phyloP scores from a whole-genome alignment of 64 coral and sea anemone species.

The Pachyseris speciosa region DNA sequence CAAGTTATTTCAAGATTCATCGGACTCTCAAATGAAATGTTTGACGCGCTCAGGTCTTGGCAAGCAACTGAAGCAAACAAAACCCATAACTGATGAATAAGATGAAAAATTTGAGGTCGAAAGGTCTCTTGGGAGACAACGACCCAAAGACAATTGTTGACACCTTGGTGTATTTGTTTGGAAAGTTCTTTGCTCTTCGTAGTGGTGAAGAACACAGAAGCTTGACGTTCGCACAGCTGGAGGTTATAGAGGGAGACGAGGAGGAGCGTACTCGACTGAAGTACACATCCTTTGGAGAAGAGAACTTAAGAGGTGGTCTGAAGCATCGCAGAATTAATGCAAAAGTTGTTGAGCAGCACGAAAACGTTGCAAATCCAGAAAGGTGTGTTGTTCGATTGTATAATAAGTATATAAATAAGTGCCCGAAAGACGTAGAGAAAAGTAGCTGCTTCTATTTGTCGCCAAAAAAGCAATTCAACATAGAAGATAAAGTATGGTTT shows the following conservation, averaged over 20 bases:
- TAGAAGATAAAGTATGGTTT: background rate
- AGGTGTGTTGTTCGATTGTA: background rate
- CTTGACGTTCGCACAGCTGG: background rate
- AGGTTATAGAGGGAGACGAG: background rate
- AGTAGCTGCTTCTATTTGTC: background rate
- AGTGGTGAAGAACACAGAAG: constrained; percentile 34
- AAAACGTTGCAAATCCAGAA: background rate
- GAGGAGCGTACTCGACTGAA: background rate
- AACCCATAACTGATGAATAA: background rate
- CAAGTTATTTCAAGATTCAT: background rate
- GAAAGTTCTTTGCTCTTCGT: constrained; percentile 33
- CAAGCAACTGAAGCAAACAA: background rate
- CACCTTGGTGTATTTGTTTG: constrained; percentile 51
- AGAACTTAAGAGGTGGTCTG: background rate
- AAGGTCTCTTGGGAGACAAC: constrained; percentile 12
- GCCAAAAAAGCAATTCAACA: background rate
- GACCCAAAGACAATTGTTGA: constrained; percentile 15
- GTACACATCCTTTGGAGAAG: constrained; percentile 1
- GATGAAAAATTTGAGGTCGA: background rate
- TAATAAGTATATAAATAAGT: background rate
- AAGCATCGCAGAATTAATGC: background rate
- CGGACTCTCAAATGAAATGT: background rate
- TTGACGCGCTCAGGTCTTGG: background rate
- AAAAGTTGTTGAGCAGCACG: constrained; percentile 8
- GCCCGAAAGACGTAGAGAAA: background rate